Evolutionary conservation across 2,888 invertebrate genomes (phyloP).

Genomic region (Lutraria lutraria): DNA sequence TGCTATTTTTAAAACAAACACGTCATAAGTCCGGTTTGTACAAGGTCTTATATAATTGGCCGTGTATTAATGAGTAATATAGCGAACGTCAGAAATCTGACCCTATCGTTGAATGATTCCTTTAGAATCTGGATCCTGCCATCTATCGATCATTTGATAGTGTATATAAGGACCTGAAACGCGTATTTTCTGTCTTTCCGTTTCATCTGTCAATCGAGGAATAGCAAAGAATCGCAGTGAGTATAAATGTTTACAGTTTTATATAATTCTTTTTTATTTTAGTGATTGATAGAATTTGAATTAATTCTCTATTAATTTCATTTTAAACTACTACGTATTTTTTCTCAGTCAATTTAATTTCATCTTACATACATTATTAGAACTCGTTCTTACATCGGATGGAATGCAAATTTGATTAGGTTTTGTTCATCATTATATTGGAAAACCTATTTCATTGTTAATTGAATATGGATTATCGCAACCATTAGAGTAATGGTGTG

Average conservation of each 20-base stretch:
- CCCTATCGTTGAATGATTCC: neutral
- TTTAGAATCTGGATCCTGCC: neutral
- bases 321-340: neutral
- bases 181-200: neutral
- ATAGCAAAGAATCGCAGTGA: constrained; percentile 19
- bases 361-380: neutral
- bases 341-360: neutral
- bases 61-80: neutral
- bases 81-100: neutral
- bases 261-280: neutral
- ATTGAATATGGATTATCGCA: no score
- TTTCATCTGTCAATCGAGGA: neutral
- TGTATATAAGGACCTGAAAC: neutral
- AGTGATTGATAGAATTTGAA: neutral
- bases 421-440: neutral
- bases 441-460: no score
- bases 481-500: no score
- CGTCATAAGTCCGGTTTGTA: neutral
- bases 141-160: neutral
- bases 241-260: neutral
- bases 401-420: neutral
- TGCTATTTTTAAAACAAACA: neutral
- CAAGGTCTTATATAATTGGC: neutral
- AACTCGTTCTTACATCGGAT: no score
- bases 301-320: neutral